phyloP scores from a whole-genome alignment of 2,888 invertebrate genomes.

The Ectemnius continuus region DNA sequence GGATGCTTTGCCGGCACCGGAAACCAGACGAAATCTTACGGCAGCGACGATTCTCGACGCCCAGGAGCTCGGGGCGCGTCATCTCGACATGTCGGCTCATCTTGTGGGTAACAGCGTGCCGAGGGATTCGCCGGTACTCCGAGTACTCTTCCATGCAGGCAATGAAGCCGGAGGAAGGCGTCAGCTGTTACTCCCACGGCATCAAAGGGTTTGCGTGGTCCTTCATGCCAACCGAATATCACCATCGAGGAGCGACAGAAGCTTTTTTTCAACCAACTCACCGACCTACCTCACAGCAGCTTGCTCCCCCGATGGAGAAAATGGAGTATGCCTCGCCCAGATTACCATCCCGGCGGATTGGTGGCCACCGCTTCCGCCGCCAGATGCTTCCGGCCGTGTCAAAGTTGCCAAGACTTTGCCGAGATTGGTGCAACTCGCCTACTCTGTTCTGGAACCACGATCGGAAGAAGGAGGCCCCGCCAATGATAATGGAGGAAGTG shows the following conservation, averaged over 20 bases:
- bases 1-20: conserved; percentile 80
- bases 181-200: conserved; percentile 81
- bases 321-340: conserved; percentile 94
- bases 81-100: conserved; percentile 95
- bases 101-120: conserved; percentile 92
- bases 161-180: conserved; percentile 90
- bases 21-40: conserved; percentile 67
- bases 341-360: conserved; percentile 91
- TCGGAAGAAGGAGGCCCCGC: conserved; percentile 79
- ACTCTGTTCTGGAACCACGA: conserved; percentile 92
- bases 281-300: conserved; percentile 85
- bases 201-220: conserved; percentile 89
- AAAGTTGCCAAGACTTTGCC: conserved; percentile 83
- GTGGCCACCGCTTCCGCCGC: conserved; percentile 89
- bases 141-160: conserved; percentile 95
- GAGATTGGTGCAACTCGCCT: conserved; percentile 88
- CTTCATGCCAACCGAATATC: conserved; percentile 85
- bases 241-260: conserved; percentile 75
- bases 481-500: conserved; percentile 30
- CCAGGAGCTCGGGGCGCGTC: conserved; percentile 84
- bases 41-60: conserved; percentile 80
- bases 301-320: conserved; percentile 95
- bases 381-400: conserved; percentile 79
- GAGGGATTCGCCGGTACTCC: conserved; percentile 92
- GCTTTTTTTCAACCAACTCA: conserved; percentile 43